A percentile compares a stretch with the other conserved stretches of the same genome.
Conservation (phyloP, 2,888 invertebrate genomes). For the Dryomyza anilis region DNA sequence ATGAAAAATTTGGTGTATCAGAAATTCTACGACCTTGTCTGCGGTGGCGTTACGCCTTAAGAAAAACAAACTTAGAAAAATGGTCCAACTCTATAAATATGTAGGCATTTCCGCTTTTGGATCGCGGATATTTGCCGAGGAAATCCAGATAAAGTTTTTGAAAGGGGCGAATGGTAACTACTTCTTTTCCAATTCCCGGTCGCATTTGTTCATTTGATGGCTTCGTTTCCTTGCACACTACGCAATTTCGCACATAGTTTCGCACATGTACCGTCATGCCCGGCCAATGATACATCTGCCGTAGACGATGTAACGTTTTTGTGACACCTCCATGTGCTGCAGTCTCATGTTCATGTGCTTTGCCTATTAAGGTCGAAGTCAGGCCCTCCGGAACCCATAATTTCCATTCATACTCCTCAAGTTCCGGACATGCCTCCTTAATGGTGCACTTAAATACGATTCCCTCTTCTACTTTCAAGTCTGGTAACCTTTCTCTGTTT, state of each 20-base stretch:
- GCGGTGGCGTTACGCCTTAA: constrained; percentile 19
- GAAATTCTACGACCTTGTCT: constrained; percentile 3
- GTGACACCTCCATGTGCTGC: constrained; percentile 3
- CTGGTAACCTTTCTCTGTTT: constrained; percentile 30
- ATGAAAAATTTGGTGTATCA: not conserved
- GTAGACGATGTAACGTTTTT: constrained; percentile 11
- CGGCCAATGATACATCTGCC: constrained; percentile 13
- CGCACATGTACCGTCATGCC: constrained; percentile 10
- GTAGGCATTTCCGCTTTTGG: no score
- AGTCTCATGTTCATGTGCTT: not conserved
- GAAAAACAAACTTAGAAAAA: constrained; percentile 13
- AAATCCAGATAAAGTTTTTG: no score
- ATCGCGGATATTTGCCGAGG: no score
- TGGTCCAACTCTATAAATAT: no score
- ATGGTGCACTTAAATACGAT: constrained; percentile 5
- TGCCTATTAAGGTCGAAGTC: constrained; percentile 3
- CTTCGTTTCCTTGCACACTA: constrained; percentile 17
- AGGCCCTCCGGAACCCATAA: constrained; percentile 14
- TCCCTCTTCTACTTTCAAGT: constrained; percentile 23
- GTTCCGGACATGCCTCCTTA: not conserved
- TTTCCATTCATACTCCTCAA: constrained; percentile 16
- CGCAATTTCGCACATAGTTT: not conserved
- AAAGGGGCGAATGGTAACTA: no score
- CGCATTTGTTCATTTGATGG: no score
- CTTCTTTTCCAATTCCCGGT: no score